A percentile compares a stretch with the other conserved stretches of the same genome.
Evolutionary conservation across 2,888 invertebrate genomes (phyloP).

Genomic region (Dyspetes luteomarginatus): DNA sequence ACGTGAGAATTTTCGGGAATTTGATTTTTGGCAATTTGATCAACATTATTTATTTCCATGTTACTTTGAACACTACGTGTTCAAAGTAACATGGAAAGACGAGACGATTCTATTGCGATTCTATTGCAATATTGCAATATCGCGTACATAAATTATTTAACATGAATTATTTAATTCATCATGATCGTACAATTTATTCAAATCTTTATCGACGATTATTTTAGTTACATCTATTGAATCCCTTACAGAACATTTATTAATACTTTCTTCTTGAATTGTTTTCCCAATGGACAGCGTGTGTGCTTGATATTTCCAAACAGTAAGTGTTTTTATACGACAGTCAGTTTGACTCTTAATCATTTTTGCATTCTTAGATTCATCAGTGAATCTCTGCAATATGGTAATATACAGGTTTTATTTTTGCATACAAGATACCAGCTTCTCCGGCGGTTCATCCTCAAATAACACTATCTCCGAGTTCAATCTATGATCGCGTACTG

Average conservation of each 20-base stretch:
- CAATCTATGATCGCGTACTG: background rate
- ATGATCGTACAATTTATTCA: background rate
- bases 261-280: background rate
- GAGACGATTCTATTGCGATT: too few species aligned
- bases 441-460: conserved; percentile 4
- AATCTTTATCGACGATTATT: background rate
- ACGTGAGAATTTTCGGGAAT: too few species aligned
- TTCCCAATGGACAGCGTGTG: background rate
- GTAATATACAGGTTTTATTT: background rate
- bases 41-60: background rate
- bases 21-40: too few species aligned
- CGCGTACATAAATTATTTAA: too few species aligned
- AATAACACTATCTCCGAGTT: conserved; percentile 25
- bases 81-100: too few species aligned
- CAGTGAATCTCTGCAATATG: background rate
- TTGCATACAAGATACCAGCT: conserved; percentile 10
- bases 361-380: background rate
- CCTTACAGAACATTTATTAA: background rate
- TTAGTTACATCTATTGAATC: background rate
- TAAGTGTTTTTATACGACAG: background rate
- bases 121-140: too few species aligned
- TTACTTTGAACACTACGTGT: too few species aligned
- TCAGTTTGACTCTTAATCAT: background rate
- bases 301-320: background rate
- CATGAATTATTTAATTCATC: background rate